A percentile compares a stretch with the other conserved stretches of the same genome.
phyloP scores from a whole-genome alignment of 1,140 invertebrate genomes.

The Dolichoris vasculosae region DNA sequence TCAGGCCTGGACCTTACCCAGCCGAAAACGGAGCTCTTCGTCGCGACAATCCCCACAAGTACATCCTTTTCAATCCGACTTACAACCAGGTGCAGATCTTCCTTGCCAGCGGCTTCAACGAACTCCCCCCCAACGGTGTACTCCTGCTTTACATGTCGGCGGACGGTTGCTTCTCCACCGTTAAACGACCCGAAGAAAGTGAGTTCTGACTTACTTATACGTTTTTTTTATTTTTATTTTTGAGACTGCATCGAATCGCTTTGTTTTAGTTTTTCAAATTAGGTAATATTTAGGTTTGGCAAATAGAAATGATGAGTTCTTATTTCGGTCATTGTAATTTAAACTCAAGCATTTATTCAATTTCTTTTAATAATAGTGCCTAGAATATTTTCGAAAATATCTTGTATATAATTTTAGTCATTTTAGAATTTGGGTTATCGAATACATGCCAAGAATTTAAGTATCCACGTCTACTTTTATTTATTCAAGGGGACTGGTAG shows the following conservation, averaged over 20 bases:
- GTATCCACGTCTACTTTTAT: too few relatives aligned
- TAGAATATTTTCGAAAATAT: neutral
- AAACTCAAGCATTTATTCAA: neutral
- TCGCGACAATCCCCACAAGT: slow-evolving; percentile 97
- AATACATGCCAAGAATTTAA: too few relatives aligned
- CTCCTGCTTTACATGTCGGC: slow-evolving; percentile 95
- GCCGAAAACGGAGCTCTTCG: slow-evolving; percentile 84
- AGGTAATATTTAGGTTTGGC: neutral
- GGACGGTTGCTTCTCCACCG: slow-evolving; percentile 91
- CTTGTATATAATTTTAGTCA: too few relatives aligned
- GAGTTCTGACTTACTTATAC: slow-evolving; percentile 69
- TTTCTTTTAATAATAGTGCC: too few relatives aligned
- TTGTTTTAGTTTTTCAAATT: neutral
- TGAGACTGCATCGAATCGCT: neutral
- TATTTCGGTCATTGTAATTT: neutral
- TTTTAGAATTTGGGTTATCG: too few relatives aligned
- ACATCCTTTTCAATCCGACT: slow-evolving; percentile 95
- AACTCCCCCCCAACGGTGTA: slow-evolving; percentile 92
- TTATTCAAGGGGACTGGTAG: too few relatives aligned
- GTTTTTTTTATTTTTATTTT: neutral
- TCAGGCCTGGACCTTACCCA: slow-evolving; percentile 78
- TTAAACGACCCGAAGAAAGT: slow-evolving; percentile 93
- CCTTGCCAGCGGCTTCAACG: slow-evolving; percentile 94
- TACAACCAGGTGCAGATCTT: slow-evolving; percentile 95
- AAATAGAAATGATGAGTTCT: neutral